A percentile compares a stretch with the other conserved stretches of the same genome.
Evolutionary conservation across 92 coral and sea anemone genomes (phyloP).

Genomic region (Bergia puertoricense): DNA sequence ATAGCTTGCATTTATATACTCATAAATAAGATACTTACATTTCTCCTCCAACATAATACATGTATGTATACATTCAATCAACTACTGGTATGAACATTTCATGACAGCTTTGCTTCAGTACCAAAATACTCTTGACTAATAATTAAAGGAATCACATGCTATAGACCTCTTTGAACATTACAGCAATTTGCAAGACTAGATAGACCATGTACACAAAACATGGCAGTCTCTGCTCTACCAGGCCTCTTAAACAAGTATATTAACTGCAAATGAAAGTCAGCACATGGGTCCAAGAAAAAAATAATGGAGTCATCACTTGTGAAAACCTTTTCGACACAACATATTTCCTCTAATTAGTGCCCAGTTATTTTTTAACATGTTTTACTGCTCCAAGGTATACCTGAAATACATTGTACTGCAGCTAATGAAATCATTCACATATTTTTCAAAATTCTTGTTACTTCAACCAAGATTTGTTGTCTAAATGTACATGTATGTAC

Average conservation of each 20-base stretch:
- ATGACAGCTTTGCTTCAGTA: neutral
- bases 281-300: neutral
- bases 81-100: neutral
- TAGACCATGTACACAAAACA: no score
- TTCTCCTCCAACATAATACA: no score
- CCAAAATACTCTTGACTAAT: no score
- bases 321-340: neutral
- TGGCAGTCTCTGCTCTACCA: neutral
- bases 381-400: no score
- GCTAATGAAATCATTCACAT: no score
- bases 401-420: no score
- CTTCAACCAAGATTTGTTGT: no score
- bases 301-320: neutral
- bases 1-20: no score
- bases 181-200: neutral
- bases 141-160: neutral
- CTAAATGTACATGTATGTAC: no score
- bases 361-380: neutral
- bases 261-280: neutral
- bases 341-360: neutral
- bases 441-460: no score
- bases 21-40: no score
- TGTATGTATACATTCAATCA: neutral
- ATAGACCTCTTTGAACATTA: neutral
- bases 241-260: no score